Conservation (phyloP, 2,888 invertebrate species). For the Altica lythri region DNA sequence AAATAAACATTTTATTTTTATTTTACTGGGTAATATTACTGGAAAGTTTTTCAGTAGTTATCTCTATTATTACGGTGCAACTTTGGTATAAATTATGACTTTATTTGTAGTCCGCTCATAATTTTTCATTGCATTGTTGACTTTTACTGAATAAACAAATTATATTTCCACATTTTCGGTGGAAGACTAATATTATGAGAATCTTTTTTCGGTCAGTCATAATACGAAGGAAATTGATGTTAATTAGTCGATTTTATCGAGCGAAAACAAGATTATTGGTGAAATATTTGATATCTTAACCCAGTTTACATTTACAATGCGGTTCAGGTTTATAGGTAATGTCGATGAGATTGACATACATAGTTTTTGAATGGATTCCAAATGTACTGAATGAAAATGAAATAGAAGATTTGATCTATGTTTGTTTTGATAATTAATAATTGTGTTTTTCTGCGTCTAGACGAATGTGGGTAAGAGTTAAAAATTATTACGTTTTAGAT, state of each 20-base stretch:
- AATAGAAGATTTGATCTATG: background rate
- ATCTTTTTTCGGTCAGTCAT: background rate
- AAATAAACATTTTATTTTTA: too few relatives aligned
- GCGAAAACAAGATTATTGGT: conserved; percentile 17
- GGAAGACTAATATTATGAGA: background rate
- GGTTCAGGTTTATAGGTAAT: background rate
- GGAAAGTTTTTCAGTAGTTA: too few relatives aligned
- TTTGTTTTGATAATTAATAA: background rate
- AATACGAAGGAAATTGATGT: background rate
- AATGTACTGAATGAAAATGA: conserved; percentile 1
- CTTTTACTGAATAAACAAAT: background rate
- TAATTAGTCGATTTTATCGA: conserved; percentile 2
- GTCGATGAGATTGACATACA: conserved; percentile 1
- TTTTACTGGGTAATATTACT: too few relatives aligned
- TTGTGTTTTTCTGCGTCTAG: background rate
- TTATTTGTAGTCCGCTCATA: too few relatives aligned
- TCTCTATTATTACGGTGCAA: too few relatives aligned
- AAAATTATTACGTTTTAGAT: background rate
- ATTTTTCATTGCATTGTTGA: too few relatives aligned
- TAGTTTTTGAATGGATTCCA: conserved; percentile 5
- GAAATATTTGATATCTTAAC: conserved; percentile 25
- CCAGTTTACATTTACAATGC: conserved; percentile 17
- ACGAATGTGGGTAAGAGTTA: background rate
- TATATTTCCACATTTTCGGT: background rate
- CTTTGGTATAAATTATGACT: too few relatives aligned